Evolutionary conservation across 2,797 vertebrate genomes (phyloP), one percentile per base, ranked within the genome.

Genomic region (Amblyopsis hoosieri): DNA sequence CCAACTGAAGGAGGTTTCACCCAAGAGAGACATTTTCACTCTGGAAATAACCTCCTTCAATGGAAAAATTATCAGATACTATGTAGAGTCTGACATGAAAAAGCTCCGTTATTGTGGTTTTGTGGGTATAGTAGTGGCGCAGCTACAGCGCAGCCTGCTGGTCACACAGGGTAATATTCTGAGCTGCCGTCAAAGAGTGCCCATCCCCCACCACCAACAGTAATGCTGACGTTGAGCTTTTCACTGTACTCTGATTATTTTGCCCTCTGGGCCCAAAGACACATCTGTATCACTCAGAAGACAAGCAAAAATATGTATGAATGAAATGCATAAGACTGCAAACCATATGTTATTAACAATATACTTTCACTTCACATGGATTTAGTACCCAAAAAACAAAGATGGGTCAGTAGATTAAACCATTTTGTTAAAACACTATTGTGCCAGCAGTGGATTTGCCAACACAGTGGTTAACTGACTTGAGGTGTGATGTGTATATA

Each of bases 61-160:
- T 42, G 49, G 49, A 17, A 6, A 15, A n/a, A 13, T 51, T 5
- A n/a, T 13, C 14, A 42, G 37, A 42, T 42, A 42, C 37, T 42
- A 9, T 42, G 29, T 10, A 54, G 8, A 13, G 17, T 23, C 53
- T 33, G 31, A 33, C 12, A 15, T 3, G 9, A 49, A 49, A 54
- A 17, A 37, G 52, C 11, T 58, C 45, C 31, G 50, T 69, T 49
- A 63, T 58, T 33, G 11, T 12, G 29, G 60, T n/a, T 11, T 17
- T 23, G 68, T 13, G 2, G 37, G 17, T 5, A 45, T 10, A 0
- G 14, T 50, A 75, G 71, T 33, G 74, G 64, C 85, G 87, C 64
- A 75, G 80, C 84, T 80, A 83, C 82, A 92, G 90, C 85, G 67
- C 91, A 85, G 82, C 91, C 93, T 93, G 88, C 89, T 92, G 93